A percentile compares a stretch with the other conserved stretches of the same genome.
Conservation (phyloP, 2,113 vertebrate species). For the Chamaea fasciata region DNA sequence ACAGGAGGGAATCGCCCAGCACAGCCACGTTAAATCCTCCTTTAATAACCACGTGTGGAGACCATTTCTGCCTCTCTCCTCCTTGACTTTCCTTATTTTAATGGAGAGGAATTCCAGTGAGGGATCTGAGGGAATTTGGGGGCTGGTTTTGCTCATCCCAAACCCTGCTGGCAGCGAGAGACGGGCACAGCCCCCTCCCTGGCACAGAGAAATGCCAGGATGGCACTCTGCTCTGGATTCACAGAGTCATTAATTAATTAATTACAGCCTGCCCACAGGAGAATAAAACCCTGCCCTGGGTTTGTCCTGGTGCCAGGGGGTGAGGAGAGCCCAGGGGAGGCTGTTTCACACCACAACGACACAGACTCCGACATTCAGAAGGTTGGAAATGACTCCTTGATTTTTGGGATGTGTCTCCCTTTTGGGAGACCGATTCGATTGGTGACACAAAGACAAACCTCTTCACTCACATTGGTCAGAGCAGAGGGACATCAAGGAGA, state of each 20-base stretch:
- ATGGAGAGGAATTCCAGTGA: background rate
- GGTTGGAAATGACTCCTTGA: too few relatives aligned
- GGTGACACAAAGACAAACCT: too few relatives aligned
- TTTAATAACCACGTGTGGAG: background rate
- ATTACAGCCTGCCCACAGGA: conserved; percentile 44
- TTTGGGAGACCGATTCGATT: too few relatives aligned
- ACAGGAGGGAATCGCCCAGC: background rate
- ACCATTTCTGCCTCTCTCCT: background rate
- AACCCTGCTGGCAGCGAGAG: conserved; percentile 22
- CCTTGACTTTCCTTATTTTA: background rate
- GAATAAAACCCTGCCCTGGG: conserved; percentile 3
- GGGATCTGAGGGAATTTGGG: background rate
- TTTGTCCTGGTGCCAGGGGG: background rate
- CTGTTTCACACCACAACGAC: too few relatives aligned
- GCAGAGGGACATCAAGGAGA: too few relatives aligned
- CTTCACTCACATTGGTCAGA: too few relatives aligned
- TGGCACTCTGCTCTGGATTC: too few relatives aligned
- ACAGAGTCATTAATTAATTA: background rate
- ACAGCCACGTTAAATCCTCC: background rate
- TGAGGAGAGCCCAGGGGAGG: background rate
- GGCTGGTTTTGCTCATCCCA: background rate
- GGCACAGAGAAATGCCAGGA: conserved; percentile 4
- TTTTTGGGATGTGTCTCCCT: too few relatives aligned
- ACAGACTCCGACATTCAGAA: too few relatives aligned
- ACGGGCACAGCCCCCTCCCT: background rate